phyloP scores from a whole-genome alignment of 2,113 vertebrate species.

The Chaenogobius annularis region DNA sequence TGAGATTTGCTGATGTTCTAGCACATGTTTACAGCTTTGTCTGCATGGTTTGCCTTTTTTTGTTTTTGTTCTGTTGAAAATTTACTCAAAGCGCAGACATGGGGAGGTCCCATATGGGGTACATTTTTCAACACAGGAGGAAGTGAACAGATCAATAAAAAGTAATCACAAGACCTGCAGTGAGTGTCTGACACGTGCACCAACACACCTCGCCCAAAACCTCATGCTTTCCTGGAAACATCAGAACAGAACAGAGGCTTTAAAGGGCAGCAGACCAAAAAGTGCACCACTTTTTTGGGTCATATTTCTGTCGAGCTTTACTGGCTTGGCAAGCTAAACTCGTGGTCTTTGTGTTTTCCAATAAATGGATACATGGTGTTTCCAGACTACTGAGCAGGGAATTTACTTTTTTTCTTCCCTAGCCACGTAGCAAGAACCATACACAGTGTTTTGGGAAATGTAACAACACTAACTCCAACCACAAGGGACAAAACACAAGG shows the following conservation, averaged over 20 bases:
- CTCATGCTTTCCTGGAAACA: neutral
- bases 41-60: neutral
- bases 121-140: conserved; percentile 29
- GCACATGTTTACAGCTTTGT: neutral
- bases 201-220: conserved; percentile 9
- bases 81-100: neutral
- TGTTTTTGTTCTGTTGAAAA: conserved; percentile 12
- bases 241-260: neutral
- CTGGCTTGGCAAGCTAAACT: neutral
- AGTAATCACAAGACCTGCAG: conserved; percentile 20
- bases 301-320: neutral
- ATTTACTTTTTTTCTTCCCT: too few species aligned
- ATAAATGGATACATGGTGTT: neutral
- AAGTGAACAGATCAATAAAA: conserved; percentile 40
- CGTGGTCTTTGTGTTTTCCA: neutral
- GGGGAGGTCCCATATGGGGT: conserved; percentile 1
- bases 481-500: too few species aligned
- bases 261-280: neutral
- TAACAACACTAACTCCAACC: too few species aligned
- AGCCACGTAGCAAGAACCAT: too few species aligned
- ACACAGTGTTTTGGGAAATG: too few species aligned
- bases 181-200: conserved; percentile 11
- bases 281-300: neutral
- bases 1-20: neutral
- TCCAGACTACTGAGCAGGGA: too few species aligned